Evolutionary conservation across 2,113 vertebrate genomes (phyloP), one percentile per base, ranked within the genome.

Genomic region (Polypterus bichir): DNA sequence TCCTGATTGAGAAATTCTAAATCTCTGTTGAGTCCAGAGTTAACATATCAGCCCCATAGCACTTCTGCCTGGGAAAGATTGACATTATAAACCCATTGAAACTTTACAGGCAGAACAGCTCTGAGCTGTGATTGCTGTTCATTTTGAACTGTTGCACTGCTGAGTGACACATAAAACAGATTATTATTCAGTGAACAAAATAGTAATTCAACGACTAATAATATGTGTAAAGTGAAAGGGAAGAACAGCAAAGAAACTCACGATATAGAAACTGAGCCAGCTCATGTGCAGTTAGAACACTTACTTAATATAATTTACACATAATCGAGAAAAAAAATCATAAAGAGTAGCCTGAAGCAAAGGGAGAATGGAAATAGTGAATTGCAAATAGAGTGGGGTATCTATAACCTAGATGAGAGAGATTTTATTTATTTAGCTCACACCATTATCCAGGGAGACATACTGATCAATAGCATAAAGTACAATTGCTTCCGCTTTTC

Each of bases 1-100:
- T 44, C 56, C 56, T 44, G 56, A 57, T 57, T 57, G 56, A 11
- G 56, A 44, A 58, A 58, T 58, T 44, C 46, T 55, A 58, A 58
- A 58, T 58, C n/a, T 7, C 56, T 58, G 5, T 44, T 58, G 27
- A 55, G 54, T 27, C 54, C 9, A 8, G 54, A 55, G 54, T 55
- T 27, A 55, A 27, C 5, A 55, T 9, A 55, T 55, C 5, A 55
- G 54, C 56, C 56, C 56, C 56, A 6, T 27, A 45, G 56, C 56
- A 58, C 44, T 58, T 45, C 44, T 6, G n/a, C 7, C 9, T 6
- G 44, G 9, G 44, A 58, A 7, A 58, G 5, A 27, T 11, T 58
- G 44, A 44, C 44, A 45, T 58, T 58, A 44, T 44, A 58, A 58
- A 58, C 56, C 11, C 56, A 58, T 44, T 58, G 56, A 58, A 58